Base-by-base conservation (phyloP, 2,797 vertebrate genomes). In the Leptodactylus fallax region DNA sequence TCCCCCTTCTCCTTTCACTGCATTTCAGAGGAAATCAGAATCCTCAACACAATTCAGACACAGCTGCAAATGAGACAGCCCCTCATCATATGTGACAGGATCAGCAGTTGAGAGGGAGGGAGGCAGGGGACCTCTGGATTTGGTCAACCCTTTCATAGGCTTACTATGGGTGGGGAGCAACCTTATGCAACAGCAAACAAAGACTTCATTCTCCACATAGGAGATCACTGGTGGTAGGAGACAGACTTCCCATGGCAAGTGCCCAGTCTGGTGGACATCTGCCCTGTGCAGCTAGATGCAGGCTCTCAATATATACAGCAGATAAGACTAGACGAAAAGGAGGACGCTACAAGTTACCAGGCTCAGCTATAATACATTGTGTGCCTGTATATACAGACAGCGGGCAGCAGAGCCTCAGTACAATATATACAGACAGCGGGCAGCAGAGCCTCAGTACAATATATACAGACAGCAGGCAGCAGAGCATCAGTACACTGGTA, bases 171-270 rank as follows among this genome's bases (percentile, higher is more conserved):
- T 81, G 86, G 55, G 79, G 86, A 87, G 61, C 60, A 67, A 27
- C 60, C 47, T 65, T 82, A 55, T 79, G 85, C 65, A 81, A 55
- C 55, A 76, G 69, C 86, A 87, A 79, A 87, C 86, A 87, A 87
- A 87, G 86, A 60, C 86, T 76, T 69, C 45, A 81, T 81, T 74
- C 85, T 87, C 27, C 51, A 58, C n/a, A 49, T 6, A 82, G 23
- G 19, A 25, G 14, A 85, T 7, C 11, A 25, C 21, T 21, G 63
- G 25, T 25, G 63, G 61, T 25, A 67, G 10, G 10, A 67, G 23
- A 23, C 61, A 36, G 36, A 36, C 36, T 36, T 36, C 36, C 36
- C 36, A 36, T 36, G 36, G 36, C 36, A 36, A 36, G 36, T 36
- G 36, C 1, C 36, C 36, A 36, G 36, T 4, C 36, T 36, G 1